Evolutionary conservation across 2,113 vertebrate genomes (phyloP), one percentile per base, ranked within the genome.

Genomic region (Menura novaehollandiae): DNA sequence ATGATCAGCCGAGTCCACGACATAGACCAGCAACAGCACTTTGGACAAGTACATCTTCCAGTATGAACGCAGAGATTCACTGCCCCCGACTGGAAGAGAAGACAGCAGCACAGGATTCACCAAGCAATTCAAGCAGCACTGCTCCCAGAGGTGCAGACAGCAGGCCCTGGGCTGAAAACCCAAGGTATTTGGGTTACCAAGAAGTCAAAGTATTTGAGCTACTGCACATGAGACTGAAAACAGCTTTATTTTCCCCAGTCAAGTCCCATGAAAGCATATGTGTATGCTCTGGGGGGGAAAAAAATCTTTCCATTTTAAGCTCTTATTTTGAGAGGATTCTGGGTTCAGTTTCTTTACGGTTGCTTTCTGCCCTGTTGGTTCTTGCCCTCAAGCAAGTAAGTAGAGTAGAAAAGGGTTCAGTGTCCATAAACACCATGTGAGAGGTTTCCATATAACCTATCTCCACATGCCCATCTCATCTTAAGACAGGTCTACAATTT

Each of bases 1-100:
- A 3, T 98, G 93, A 94, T 98, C 97, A 5, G 99, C 98, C 3
- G 99, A 98, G 95, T 99, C 99, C 60, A 99, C 99, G 4, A 99
- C 99, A 26, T 98, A 99, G 77, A 99, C 98, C 32, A 99, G 97
- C 71, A 99, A 82, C 78, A 98, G 94, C 27, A 98, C 99, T 75
- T 89, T 98, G 64, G 98, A 84, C 89, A 99, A 94, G 96, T 99
- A 99, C 95, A 43, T 98, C 60, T 98, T 96, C 99, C 99, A 99
- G 89, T 98, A 99, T 0, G 97, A 97, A 44, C 98, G 97, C 91
- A 99, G 98, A 56, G 98, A 97, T 95, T 99, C 98, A 14, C 97
- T 98, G 68, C 99, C 99, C 22, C 99, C 99, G 13, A 99, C 99
- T 99, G 96, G 85, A 95, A 97, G 52, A 89, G 78, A 96, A 93